These are phyloP conservation scores for Heterocephalus glaber DNA, from an alignment of 2,113 vertebrate species.

Conservation along the genomic window DNA sequence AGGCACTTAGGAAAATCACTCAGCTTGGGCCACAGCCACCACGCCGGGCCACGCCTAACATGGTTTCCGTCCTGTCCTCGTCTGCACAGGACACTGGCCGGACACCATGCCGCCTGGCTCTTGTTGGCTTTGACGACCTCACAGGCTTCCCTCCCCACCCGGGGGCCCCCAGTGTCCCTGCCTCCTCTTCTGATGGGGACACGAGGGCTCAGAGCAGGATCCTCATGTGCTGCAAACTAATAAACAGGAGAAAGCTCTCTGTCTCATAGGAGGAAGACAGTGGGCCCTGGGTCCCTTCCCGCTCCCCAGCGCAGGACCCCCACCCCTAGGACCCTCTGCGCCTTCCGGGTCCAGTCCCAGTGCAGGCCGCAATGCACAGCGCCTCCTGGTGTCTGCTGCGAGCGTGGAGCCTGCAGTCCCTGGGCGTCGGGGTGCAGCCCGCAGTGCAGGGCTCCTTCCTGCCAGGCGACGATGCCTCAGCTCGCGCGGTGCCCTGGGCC, in stretches of 20 bases:
- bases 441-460: too few relatives aligned
- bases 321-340: not conserved
- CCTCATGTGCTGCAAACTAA: not conserved
- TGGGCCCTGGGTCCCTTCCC: not conserved
- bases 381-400: conserved; percentile 76
- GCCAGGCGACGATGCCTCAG: too few relatives aligned
- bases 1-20: not conserved
- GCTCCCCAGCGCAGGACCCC: not conserved
- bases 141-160: too few relatives aligned
- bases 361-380: conserved; percentile 68
- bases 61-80: not conserved
- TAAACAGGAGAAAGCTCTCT: not conserved
- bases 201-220: too few relatives aligned
- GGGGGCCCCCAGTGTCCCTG: too few relatives aligned
- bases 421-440: too few relatives aligned
- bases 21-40: not conserved
- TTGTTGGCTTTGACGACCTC: not conserved
- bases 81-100: not conserved
- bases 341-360: not conserved
- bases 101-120: not conserved
- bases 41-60: too few relatives aligned
- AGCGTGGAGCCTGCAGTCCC: not conserved
- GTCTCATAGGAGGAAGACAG: not conserved
- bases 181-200: too few relatives aligned
- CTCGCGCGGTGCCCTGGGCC: not conserved